Evolutionary conservation across 2,797 vertebrate species (phyloP), one percentile per base, ranked within the genome.

Genomic region (Spheniscus humboldti): DNA sequence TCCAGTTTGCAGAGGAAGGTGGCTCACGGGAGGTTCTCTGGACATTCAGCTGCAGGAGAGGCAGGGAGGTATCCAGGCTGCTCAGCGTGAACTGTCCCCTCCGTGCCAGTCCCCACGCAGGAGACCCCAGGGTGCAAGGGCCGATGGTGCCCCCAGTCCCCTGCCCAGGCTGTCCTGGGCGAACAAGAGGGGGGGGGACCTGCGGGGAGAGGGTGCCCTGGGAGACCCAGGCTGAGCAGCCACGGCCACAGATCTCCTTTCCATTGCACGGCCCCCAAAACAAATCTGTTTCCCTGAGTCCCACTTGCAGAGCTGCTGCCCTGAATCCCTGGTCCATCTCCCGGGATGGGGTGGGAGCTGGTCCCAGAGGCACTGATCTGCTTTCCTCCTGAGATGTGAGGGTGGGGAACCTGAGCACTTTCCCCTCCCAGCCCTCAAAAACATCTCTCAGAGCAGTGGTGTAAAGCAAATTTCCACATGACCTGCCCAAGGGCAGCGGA

Each of bases 391-490:
- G 35, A 45, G 37, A 30, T 1, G 1, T 28, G 25, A 57, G 50
- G 37, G 23, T 5, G 5, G 10, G 27, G 12, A 75, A 88, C 47
- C 37, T 4, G 37, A 37, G 8, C 4, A 0, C 10, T 5, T 13
- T 6, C 43, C 50, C 10, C 14, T 24, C 41, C 39, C 52, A 4
- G 2, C 1, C 31, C 67, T 28, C 24, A 5, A 5, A 10, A 22
- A 2, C 48, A 5, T 31, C 59, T 13, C 67, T 22, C 6, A 4
- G 33, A 20, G n/a, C 27, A 2, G 50, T 0, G 18, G 4, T 0
- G 3, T 10, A 5, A 23, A 55, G 48, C 53, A 11, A 18, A 43
- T 80, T 43, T 23, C 88, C 53, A 7, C 20, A 4, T 1, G 5
- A 9, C 15, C 53, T 50, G 9, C 45, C 59, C 66, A 12, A 52